Evolutionary conservation across 2,888 invertebrate species (phyloP).

Genomic region (Rotaria socialis): DNA sequence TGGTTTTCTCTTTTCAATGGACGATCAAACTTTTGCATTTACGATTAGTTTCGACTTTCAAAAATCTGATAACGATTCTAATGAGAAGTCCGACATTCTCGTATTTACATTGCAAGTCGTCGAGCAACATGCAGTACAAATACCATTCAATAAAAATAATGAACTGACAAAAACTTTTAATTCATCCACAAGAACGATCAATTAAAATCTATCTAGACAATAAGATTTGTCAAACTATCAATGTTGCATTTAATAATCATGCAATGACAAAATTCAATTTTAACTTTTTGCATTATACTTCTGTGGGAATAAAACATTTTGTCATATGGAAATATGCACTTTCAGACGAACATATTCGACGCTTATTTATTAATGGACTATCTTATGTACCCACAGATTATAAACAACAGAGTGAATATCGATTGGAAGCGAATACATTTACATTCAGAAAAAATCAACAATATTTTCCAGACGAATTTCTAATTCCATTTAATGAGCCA

Average conservation of each 20-base stretch:
- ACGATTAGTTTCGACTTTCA: constrained; percentile 32
- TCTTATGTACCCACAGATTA: neutral
- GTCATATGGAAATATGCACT: constrained; percentile 11
- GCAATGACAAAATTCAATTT: neutral
- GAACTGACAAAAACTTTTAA: neutral
- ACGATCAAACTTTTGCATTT: neutral
- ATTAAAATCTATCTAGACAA: neutral
- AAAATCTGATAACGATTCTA: neutral
- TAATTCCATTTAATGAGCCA: neutral
- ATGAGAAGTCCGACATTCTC: neutral
- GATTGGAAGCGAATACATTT: neutral
- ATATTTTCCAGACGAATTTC: neutral
- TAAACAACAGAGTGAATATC: neutral
- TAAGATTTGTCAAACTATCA: neutral
- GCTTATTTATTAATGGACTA: neutral
- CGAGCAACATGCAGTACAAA: neutral
- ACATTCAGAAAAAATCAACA: neutral
- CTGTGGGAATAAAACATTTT: neutral
- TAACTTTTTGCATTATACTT: neutral
- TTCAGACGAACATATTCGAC: neutral
- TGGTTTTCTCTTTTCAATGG: neutral
- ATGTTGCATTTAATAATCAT: neutral
- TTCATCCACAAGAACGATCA: neutral
- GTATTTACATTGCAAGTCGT: neutral
- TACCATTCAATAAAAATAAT: neutral